phyloP scores from a whole-genome alignment of 2,113 vertebrate genomes.

The Xenotilapia leptura region DNA sequence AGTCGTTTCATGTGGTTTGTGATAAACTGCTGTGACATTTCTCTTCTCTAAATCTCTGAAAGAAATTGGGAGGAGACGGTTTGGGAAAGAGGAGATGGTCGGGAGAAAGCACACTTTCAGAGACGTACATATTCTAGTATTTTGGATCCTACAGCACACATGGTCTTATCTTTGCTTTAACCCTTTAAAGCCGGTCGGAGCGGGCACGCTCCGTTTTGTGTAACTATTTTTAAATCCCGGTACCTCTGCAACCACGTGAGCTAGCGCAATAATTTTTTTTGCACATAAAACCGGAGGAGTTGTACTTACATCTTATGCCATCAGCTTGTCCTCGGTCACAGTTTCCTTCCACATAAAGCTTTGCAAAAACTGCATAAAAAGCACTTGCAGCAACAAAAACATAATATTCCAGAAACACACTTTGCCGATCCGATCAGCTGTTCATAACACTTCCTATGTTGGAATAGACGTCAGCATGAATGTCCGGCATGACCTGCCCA shows the following conservation, averaged over 20 bases:
- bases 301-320: rapidly evolving
- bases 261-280: no score
- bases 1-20: slow-evolving; percentile 58
- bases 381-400: no score
- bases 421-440: no score
- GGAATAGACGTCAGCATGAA: rapidly evolving
- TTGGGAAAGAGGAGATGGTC: slow-evolving; percentile 45
- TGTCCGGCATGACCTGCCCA: no score
- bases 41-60: slow-evolving; percentile 47
- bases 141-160: neutral
- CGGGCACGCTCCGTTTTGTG: rapidly evolving
- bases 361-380: no score
- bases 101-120: slow-evolving; percentile 33
- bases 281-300: no score
- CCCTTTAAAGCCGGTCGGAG: rapidly evolving
- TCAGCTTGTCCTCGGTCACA: no score
- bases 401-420: no score
- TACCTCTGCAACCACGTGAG: no score
- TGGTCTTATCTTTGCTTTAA: neutral
- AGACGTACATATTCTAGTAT: neutral
- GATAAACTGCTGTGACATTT: slow-evolving; percentile 67
- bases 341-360: no score
- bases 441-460: rapidly evolving
- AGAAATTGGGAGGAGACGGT: slow-evolving; percentile 47
- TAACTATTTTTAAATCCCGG: no score